Conservation (phyloP, 2,888 invertebrate species). For the Aporophyla nigra region DNA sequence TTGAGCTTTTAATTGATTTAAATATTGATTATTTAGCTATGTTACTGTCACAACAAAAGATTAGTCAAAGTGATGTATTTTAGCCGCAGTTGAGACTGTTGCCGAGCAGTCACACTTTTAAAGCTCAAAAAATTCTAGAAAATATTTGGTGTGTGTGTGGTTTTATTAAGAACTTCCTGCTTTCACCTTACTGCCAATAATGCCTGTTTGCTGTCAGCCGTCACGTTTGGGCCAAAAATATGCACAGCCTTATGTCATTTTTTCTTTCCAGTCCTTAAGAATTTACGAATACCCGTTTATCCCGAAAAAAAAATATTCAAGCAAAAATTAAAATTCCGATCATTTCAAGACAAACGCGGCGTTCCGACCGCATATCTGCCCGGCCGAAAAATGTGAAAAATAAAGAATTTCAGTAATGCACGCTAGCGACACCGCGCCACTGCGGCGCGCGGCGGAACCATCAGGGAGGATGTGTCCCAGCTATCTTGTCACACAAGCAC, state of each 20-base stretch:
- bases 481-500: slow-evolving; percentile 86
- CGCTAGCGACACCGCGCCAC: slow-evolving; percentile 75
- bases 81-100: background rate
- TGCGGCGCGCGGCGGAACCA: slow-evolving; percentile 76
- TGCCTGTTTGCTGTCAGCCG: background rate
- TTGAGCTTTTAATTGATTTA: background rate
- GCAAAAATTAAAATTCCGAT: slow-evolving; percentile 19
- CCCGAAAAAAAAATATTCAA: slow-evolving; percentile 7
- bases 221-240: background rate
- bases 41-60: background rate
- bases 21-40: too few species aligned
- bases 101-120: background rate
- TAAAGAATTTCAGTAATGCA: slow-evolving; percentile 84
- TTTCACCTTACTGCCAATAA: background rate
- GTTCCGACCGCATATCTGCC: slow-evolving; percentile 71
- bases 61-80: background rate
- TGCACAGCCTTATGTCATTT: too few species aligned
- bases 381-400: slow-evolving; percentile 76
- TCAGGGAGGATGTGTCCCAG: slow-evolving; percentile 80
- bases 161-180: background rate
- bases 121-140: background rate
- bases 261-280: background rate
- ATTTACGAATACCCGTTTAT: background rate
- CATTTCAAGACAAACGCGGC: slow-evolving; percentile 51
- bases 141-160: background rate